A percentile compares a stretch with the other conserved stretches of the same genome.
Conservation (phyloP, 53 echinoderm and acorn worm species). For the Luidia sarsii region DNA sequence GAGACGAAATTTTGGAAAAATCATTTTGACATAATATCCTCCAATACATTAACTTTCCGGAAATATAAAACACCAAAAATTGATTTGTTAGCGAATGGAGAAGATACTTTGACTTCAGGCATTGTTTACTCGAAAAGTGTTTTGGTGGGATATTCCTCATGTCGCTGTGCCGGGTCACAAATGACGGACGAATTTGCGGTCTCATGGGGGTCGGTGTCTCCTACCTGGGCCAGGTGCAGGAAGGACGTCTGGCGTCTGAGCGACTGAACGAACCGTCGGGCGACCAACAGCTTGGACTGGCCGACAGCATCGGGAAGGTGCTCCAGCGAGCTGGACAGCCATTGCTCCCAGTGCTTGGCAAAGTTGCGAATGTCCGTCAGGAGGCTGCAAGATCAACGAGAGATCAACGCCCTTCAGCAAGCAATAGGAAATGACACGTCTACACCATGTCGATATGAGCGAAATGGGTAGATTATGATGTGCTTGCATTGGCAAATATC, state of each 20-base stretch:
- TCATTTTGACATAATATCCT: background rate
- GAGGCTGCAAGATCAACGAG: conserved; percentile 70
- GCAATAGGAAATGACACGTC: too few species aligned
- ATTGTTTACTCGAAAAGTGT: too few species aligned
- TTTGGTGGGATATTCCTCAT: too few species aligned
- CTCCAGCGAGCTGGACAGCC: conserved; percentile 86
- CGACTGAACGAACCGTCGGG: conserved; percentile 94
- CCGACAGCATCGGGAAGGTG: conserved; percentile 78
- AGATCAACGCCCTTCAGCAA: too few species aligned
- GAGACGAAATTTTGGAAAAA: background rate
- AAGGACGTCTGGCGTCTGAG: conserved; percentile 94
- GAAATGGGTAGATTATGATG: too few species aligned
- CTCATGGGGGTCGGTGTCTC: background rate
- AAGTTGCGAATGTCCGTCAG: conserved; percentile 90
- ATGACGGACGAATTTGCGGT: background rate
- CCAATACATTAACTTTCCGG: too few species aligned
- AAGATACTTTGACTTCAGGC: too few species aligned
- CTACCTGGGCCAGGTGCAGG: conserved; percentile 94
- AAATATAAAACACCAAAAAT: too few species aligned
- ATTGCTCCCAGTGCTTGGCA: conserved; percentile 91
- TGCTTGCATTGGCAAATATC: too few species aligned
- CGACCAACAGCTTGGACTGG: conserved; percentile 83
- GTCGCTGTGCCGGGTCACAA: too few species aligned
- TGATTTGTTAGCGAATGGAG: too few species aligned
- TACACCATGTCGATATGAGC: too few species aligned